Evolutionary conservation across 37 sponge, comb jelly and placozoan genomes (phyloP).

Genomic region (Diacarnus erythraeanus): DNA sequence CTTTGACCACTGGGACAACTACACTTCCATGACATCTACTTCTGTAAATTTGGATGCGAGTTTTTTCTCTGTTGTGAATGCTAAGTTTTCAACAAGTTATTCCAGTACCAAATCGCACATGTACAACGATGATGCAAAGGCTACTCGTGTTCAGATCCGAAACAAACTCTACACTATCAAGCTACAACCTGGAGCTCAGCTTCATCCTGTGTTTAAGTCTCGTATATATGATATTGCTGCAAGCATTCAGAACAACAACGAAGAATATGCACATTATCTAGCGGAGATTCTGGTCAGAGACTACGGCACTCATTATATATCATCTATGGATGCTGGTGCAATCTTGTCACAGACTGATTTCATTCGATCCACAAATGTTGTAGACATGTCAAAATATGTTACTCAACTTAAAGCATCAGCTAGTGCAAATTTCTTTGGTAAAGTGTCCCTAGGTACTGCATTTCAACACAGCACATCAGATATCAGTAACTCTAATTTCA

Average conservation of each 20-base stretch:
- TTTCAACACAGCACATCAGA: not conserved
- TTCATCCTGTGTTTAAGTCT: conserved; percentile 53
- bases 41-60: conserved; percentile 51
- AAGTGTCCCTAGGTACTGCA: conserved; percentile 17
- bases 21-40: conserved; percentile 44
- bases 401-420: conserved; percentile 47
- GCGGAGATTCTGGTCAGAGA: conserved; percentile 72
- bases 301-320: conserved; percentile 73
- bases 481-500: not conserved
- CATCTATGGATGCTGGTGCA: conserved; percentile 65
- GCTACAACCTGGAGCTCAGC: conserved; percentile 36
- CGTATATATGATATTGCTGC: conserved; percentile 70
- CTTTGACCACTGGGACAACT: conserved; percentile 60
- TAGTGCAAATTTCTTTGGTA: conserved; percentile 51
- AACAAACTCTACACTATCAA: conserved; percentile 47
- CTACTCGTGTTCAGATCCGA: conserved; percentile 59
- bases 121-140: conserved; percentile 30
- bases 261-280: conserved; percentile 47
- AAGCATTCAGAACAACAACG: conserved; percentile 65
- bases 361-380: not conserved
- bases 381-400: not conserved
- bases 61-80: conserved; percentile 49
- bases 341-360: conserved; percentile 55
- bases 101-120: conserved; percentile 34
- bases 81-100: conserved; percentile 61